Conservation (phyloP, 2,113 vertebrate genomes). For the Neolamprologus variostigma region DNA sequence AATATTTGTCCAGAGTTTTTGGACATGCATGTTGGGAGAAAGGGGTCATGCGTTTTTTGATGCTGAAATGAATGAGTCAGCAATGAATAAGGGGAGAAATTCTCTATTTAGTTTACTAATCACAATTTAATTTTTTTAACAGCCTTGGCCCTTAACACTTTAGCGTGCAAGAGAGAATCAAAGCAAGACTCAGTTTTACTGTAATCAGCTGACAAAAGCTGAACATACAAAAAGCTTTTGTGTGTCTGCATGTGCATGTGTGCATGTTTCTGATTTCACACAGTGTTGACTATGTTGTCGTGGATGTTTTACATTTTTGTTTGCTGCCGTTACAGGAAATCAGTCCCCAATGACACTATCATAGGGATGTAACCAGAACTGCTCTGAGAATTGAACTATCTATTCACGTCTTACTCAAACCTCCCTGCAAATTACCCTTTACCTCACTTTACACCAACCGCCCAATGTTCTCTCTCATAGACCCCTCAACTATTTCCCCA, state of each 20-base stretch:
- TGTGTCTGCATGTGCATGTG: neutral
- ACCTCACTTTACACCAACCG: neutral
- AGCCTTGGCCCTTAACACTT: neutral
- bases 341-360: neutral
- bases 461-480: neutral
- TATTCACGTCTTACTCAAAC: conserved; percentile 11
- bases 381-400: neutral
- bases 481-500: conserved; percentile 29
- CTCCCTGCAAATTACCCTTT: conserved; percentile 17
- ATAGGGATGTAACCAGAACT: neutral
- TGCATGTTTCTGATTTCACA: neutral
- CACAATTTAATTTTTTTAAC: conserved; percentile 29
- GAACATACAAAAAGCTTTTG: neutral
- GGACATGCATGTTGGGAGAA: conserved; percentile 26
- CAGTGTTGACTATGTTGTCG: neutral
- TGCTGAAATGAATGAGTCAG: conserved; percentile 39
- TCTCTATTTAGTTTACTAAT: neutral
- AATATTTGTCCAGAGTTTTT: conserved; percentile 68
- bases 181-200: neutral
- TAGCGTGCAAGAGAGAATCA: neutral
- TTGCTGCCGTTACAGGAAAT: neutral
- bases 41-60: conserved; percentile 26
- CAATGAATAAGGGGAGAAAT: conserved; percentile 10
- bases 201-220: neutral
- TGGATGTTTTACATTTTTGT: neutral